These are phyloP conservation scores for Laothoe populi DNA, from an alignment of 2,888 invertebrate genomes.

Conservation along the genomic window DNA sequence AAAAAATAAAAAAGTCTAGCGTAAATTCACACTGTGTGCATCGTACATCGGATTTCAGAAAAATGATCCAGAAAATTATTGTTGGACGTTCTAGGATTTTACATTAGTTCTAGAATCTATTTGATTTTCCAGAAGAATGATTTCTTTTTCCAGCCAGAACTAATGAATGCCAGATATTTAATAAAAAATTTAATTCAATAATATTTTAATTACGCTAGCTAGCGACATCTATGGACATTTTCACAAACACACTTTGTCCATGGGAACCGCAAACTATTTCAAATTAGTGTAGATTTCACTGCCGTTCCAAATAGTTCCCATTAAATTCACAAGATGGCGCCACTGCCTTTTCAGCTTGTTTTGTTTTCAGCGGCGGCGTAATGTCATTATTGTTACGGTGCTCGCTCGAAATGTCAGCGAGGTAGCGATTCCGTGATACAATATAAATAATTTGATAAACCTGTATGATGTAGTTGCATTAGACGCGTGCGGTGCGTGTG, in stretches of 20 bases:
- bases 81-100: conserved; percentile 40
- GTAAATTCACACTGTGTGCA: conserved; percentile 66
- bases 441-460: conserved; percentile 68
- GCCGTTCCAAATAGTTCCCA: conserved; percentile 41
- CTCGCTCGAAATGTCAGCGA: conserved; percentile 75
- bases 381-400: conserved; percentile 81
- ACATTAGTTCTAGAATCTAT: conserved; percentile 56
- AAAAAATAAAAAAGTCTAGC: conserved; percentile 55
- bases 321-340: conserved; percentile 53
- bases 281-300: not conserved
- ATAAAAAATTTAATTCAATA: not conserved
- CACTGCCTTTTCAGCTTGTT: conserved; percentile 60
- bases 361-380: conserved; percentile 76
- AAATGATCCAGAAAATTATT: conserved; percentile 47
- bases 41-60: conserved; percentile 68
- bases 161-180: conserved; percentile 12
- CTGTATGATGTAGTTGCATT: conserved; percentile 81
- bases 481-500: conserved; percentile 65
- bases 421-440: conserved; percentile 65
- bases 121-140: conserved; percentile 29
- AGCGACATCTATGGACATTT: conserved; percentile 17
- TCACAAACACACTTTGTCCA: not conserved
- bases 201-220: not conserved
- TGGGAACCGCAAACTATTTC: not conserved
- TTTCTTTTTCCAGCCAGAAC: not conserved